Base-by-base conservation (phyloP, 2,888 invertebrate genomes). In the Ormyrus labotus region DNA sequence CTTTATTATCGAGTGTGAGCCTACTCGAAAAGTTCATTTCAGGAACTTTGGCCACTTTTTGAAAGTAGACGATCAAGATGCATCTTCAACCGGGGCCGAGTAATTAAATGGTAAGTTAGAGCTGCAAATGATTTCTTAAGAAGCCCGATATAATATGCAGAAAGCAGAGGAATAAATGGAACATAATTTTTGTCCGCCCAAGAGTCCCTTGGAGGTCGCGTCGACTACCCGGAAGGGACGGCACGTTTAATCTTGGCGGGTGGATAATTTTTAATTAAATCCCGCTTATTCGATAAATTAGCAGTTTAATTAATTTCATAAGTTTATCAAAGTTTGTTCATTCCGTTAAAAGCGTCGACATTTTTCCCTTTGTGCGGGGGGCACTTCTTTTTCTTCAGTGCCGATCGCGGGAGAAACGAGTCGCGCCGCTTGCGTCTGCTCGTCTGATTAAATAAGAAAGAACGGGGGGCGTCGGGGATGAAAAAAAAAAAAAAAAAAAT, bases 251-350 rank as follows among this genome's bases (percentile, higher is more conserved):
- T 81, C 70, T 67, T 53, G 45, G 60, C 19, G 47, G 34, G 45
- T 9, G 80, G 70, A 81, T 78, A 72, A 74, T 82, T 82, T 82
- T 82, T 81, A 82, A 81, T 82, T 82, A 81, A 82, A 82, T 81
- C 65, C 45, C 64, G 72, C 64, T 78, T 78, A 81, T 82, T 82
- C 80, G 75, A 81, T 81, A 78, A 82, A 82, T 82, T 73, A 72
- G 65, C 82, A 79, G 81, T 78, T 82, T 82, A 78, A 82, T 80
- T 82, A 82, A 78, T 82, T 75, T 78, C 78, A 67, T 71, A 78
- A 77, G 80, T 80, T 80, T 73, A 80, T 78, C 77, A 78, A 82
- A 82, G 76, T 82, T 82, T 65, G 73, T 76, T 74, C 78, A 53
- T 78, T 81, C 45, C 57, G 65, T 50, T 67, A 53, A 71, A 8